Evolutionary conservation across 2,797 vertebrate genomes (phyloP), one percentile per base, ranked within the genome.

Genomic region (Danio aesculapii): DNA sequence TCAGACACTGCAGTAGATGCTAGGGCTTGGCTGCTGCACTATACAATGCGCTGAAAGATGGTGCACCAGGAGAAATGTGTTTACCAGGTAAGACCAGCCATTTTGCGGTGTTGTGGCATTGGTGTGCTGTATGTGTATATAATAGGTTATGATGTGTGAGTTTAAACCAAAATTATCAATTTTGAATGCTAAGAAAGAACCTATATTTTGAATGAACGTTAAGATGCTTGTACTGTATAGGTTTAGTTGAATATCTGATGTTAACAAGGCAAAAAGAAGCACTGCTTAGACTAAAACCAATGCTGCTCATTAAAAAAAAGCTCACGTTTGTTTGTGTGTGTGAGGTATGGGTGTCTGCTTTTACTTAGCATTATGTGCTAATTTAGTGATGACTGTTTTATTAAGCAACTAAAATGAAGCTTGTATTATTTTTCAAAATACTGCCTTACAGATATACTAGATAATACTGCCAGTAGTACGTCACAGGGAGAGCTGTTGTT

Each of bases 61-160:
- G 93, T 94, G 85, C 94, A 95, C 86, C 93, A 94, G 88, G 94
- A 95, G 86, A 95, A 95, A 94, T 93, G 92, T 75, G 57, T 94
- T 90, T 95, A 95, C 87, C 94, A 95, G 94, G 94, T 95, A 90
- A 90, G 93, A 73, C 13, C 1, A n/a, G 21, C n/a, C 21, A 71
- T 12, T 44, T 4, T 64, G 19, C 47, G 11, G 17, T 57, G 9
- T 68, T 50, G 10, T 49, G 6, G 46, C n/a, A 14, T 11, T 17
- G 0, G 1, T 46, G 6, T 69, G 39, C 5, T 85, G 55, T 77
- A 81, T 77, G 50, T 43, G 7, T 77, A 16, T 63, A 30, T 61
- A 2, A 0, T 4, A 61, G 64, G 6, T 63, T 0, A 30, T 52
- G 5, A 21, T 17, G 2, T 43, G 10, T 14, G 6, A 44, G 12